phyloP scores from a whole-genome alignment of 2,113 vertebrate species.

The Girardinichthys multiradiatus region DNA sequence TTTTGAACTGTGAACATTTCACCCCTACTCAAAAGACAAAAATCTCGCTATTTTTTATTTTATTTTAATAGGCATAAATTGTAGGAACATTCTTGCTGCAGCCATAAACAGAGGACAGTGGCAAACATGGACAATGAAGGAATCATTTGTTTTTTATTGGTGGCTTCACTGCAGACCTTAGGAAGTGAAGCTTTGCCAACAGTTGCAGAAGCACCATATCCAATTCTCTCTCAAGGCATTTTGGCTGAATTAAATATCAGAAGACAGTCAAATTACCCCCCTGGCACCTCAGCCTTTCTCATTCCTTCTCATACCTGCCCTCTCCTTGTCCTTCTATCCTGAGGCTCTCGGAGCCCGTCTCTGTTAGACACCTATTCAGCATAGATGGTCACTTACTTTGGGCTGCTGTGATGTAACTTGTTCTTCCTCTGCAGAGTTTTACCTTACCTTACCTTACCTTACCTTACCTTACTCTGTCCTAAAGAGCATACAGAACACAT shows the following conservation, averaged over 20 bases:
- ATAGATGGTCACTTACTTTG: conserved; percentile 18
- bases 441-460: too few relatives aligned
- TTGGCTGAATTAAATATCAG: conserved; percentile 57
- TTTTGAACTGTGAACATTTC: not conserved
- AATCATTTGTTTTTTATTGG: conserved; percentile 43
- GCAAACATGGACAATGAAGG: conserved; percentile 29
- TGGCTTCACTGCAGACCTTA: conserved; percentile 46
- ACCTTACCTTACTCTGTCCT: too few relatives aligned
- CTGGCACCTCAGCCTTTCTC: conserved; percentile 40
- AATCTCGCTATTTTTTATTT: not conserved
- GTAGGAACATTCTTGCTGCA: not conserved
- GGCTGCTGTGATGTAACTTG: conserved; percentile 13
- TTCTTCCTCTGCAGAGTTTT: not conserved
- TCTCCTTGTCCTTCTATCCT: conserved; percentile 23
- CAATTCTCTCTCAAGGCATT: conserved; percentile 57
- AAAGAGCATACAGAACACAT: not conserved
- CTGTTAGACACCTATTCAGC: conserved; percentile 41
- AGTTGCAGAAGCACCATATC: conserved; percentile 45
- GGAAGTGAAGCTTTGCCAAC: conserved; percentile 46
- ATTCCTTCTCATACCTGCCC: conserved; percentile 17
- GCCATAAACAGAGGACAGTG: conserved; percentile 7
- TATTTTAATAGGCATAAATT: not conserved
- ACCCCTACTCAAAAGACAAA: too few relatives aligned
- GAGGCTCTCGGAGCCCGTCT: conserved; percentile 10
- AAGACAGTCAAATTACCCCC: conserved; percentile 51